Conservation (phyloP, 2,888 invertebrate species). For the Rambutsinella grinnellia region DNA sequence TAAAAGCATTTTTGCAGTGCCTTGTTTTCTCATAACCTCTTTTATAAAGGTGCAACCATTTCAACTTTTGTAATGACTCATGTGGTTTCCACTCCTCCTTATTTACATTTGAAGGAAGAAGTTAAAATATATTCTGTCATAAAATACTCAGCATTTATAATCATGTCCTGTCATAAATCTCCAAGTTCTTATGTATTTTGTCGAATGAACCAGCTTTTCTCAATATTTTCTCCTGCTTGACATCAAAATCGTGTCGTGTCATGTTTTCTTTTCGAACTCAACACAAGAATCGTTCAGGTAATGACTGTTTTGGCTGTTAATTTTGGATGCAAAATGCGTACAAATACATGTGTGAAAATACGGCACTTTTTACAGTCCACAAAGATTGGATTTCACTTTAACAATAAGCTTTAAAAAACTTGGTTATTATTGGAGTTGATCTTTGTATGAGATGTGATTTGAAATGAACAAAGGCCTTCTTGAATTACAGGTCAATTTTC, state of each 20-base stretch:
- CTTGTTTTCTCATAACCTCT: no score
- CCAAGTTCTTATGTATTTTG: constrained; percentile 9
- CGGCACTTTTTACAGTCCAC: no score
- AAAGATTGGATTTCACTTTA: not conserved
- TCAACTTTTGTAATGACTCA: no score
- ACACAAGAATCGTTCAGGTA: not conserved
- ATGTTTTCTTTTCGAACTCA: not conserved
- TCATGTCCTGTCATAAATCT: constrained; percentile 32
- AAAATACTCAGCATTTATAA: no score
- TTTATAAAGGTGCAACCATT: no score
- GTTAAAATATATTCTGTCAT: no score
- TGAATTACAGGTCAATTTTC: not conserved
- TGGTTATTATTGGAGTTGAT: not conserved
- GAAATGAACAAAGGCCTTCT: not conserved
- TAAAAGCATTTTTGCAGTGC: no score
- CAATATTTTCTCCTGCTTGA: constrained; percentile 21
- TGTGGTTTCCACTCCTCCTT: not conserved
- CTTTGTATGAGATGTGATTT: not conserved
- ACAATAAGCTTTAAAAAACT: not conserved
- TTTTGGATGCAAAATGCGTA: constrained; percentile 8
- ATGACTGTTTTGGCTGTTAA: not conserved
- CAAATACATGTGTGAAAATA: not conserved
- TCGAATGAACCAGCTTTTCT: constrained; percentile 7
- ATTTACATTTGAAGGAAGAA: not conserved
- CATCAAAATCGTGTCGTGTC: constrained; percentile 32